These are phyloP conservation scores for Nephrotoma guestfalica DNA, from an alignment of 2,888 invertebrate genomes.

Conservation along the genomic window DNA sequence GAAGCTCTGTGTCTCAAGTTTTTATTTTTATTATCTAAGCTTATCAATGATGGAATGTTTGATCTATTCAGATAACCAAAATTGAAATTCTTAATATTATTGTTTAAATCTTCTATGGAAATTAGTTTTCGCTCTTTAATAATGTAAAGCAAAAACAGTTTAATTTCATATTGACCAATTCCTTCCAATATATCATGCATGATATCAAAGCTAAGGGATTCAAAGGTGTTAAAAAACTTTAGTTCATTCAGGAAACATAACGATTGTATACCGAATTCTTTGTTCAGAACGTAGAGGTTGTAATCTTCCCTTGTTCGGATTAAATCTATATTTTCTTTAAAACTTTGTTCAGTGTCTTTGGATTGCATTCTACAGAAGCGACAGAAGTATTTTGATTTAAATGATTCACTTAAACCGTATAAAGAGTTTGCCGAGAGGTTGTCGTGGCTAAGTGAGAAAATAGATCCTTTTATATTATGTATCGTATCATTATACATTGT, in stretches of 20 bases:
- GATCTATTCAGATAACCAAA: background rate
- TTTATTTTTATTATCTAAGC: background rate
- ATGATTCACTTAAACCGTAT: too few relatives aligned
- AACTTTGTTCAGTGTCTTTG: too few relatives aligned
- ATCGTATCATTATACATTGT: too few relatives aligned
- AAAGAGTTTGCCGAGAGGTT: too few relatives aligned
- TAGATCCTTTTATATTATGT: too few relatives aligned
- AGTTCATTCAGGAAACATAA: background rate
- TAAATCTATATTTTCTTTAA: too few relatives aligned
- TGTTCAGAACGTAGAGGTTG: background rate
- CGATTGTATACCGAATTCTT: background rate
- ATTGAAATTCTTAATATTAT: background rate
- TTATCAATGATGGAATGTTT: background rate
- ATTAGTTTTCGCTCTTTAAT: background rate
- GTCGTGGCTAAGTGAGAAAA: too few relatives aligned
- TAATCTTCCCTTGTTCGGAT: too few relatives aligned
- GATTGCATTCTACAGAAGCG: too few relatives aligned
- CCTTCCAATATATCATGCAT: background rate
- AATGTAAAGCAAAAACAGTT: background rate
- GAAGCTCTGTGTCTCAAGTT: background rate
- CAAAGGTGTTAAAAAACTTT: background rate
- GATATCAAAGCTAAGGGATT: background rate
- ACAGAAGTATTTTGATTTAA: too few relatives aligned
- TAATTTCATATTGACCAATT: background rate
- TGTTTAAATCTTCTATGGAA: background rate